Evolutionary conservation across 2,113 vertebrate species (phyloP).

Genomic region (Cyphomyrus discorhynchus): DNA sequence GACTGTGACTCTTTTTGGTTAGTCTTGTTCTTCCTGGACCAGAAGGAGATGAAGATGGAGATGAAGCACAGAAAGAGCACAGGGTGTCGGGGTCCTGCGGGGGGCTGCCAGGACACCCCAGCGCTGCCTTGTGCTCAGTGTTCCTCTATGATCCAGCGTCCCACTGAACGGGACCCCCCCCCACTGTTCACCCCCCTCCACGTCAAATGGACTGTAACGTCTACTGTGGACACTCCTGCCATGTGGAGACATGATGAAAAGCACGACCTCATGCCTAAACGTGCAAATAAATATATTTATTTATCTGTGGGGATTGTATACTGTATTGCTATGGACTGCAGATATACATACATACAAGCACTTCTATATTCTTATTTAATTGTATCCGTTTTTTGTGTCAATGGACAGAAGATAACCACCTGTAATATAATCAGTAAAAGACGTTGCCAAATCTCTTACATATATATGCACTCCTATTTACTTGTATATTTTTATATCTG

Average conservation of each 20-base stretch:
- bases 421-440: conserved; percentile 26
- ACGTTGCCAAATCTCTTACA: conserved; percentile 57
- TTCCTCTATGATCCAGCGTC: neutral
- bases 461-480: conserved; percentile 44
- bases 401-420: conserved; percentile 18
- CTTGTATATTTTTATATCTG: conserved; percentile 50
- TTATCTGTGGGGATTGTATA: conserved; percentile 1
- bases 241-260: neutral
- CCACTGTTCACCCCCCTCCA: neutral
- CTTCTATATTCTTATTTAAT: conserved; percentile 38
- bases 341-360: conserved; percentile 38
- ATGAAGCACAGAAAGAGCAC: neutral
- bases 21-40: neutral
- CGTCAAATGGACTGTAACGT: neutral
- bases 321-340: conserved; percentile 29
- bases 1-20: neutral
- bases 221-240: neutral
- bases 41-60: neutral
- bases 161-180: neutral
- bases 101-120: neutral
- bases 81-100: neutral
- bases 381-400: conserved; percentile 35
- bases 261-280: conserved; percentile 29
- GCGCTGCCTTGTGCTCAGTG: neutral
- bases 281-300: neutral